These are phyloP conservation scores for Genyomyrus donnyi DNA, from an alignment of 2,113 vertebrate species.

Conservation along the genomic window DNA sequence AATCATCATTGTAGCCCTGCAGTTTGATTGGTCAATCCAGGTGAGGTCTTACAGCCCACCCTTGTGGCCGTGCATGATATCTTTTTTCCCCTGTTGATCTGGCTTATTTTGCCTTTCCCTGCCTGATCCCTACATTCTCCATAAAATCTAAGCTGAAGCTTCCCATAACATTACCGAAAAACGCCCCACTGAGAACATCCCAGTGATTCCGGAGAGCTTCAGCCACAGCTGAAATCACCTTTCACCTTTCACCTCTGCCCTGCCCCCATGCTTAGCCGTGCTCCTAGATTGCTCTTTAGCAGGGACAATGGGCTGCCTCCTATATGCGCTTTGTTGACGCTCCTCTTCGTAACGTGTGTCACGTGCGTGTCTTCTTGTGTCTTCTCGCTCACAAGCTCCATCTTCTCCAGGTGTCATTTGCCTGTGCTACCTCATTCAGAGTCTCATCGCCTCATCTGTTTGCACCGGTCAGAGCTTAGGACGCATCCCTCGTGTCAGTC, in stretches of 20 bases:
- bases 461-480: neutral
- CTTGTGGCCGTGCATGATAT: neutral
- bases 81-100: neutral
- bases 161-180: neutral
- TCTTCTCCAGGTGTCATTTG: neutral
- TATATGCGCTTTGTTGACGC: neutral
- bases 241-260: neutral
- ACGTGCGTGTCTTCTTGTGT: neutral
- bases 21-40: neutral
- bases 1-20: neutral
- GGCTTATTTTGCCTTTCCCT: neutral
- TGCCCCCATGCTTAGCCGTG: neutral
- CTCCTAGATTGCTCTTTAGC: neutral
- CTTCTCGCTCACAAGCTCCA: neutral
- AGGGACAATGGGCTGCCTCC: neutral
- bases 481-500: neutral
- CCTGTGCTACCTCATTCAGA: neutral
- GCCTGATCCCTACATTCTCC: neutral
- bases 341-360: neutral
- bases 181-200: neutral
- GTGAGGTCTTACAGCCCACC: neutral
- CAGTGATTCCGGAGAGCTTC: neutral
- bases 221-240: neutral
- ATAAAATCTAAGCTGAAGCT: neutral
- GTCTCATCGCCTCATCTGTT: neutral